A percentile compares a stretch with the other conserved stretches of the same genome.
These are phyloP conservation scores for Nasonia giraulti DNA, from an alignment of 1,140 invertebrate species.

Conservation along the genomic window DNA sequence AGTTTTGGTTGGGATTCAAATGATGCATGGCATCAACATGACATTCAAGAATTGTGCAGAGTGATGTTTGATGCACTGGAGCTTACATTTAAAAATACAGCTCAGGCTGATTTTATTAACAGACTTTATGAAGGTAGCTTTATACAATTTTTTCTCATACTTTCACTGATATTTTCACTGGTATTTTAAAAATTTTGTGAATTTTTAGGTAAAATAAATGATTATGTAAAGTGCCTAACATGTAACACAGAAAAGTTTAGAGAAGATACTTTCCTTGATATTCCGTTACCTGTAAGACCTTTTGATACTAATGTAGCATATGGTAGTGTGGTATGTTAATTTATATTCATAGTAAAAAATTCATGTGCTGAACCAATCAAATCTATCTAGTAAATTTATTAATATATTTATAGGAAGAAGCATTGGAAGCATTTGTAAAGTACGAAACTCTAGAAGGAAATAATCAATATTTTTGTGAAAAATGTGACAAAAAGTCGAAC, in stretches of 20 bases:
- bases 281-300: constrained; percentile 90
- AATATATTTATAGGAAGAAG: constrained; percentile 82
- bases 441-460: constrained; percentile 90
- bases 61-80: constrained; percentile 96
- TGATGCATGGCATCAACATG: constrained; percentile 95
- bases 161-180: not conserved
- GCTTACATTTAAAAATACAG: constrained; percentile 89
- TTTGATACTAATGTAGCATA: constrained; percentile 88
- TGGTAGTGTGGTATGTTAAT: constrained; percentile 82
- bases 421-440: constrained; percentile 88
- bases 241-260: constrained; percentile 90
- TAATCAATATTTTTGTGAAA: constrained; percentile 94
- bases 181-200: not conserved
- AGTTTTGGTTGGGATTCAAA: constrained; percentile 95
- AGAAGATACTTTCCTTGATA: constrained; percentile 91
- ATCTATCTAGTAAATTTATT: not conserved
- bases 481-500: constrained; percentile 91
- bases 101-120: constrained; percentile 89
- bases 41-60: constrained; percentile 92
- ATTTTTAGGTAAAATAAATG: constrained; percentile 86
- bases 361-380: not conserved
- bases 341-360: not conserved
- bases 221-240: constrained; percentile 93
- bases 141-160: constrained; percentile 18
- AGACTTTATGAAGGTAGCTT: constrained; percentile 80